phyloP scores from a whole-genome alignment of 2,113 vertebrate genomes.

The Emydocephalus ijimae region DNA sequence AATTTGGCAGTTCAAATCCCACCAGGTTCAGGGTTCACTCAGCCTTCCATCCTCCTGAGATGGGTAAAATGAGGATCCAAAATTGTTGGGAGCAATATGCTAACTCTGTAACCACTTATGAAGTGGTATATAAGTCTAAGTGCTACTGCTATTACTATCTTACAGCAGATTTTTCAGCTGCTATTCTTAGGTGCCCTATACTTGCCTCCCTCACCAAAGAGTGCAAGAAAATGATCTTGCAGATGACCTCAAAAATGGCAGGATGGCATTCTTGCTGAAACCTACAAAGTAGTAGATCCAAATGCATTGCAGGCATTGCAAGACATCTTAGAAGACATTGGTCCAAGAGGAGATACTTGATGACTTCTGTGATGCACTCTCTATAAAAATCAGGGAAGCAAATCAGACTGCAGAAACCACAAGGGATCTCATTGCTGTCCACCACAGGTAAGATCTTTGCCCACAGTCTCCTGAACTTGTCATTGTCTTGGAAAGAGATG shows the following conservation, averaged over 20 bases:
- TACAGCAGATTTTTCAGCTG: background rate
- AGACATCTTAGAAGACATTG: background rate
- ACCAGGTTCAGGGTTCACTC: too few relatives aligned
- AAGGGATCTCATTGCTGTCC: background rate
- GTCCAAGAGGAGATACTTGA: background rate
- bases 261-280: background rate
- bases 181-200: background rate
- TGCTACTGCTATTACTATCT: background rate
- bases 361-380: background rate
- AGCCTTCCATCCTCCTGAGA: too few relatives aligned
- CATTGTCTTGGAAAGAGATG: background rate
- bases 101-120: too few relatives aligned
- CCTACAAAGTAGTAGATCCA: background rate
- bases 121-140: too few relatives aligned
- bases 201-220: background rate
- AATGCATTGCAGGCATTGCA: background rate
- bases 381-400: background rate
- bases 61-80: too few relatives aligned
- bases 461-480: background rate
- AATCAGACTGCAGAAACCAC: background rate
- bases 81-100: too few relatives aligned
- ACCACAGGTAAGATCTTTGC: background rate
- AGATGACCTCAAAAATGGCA: background rate
- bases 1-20: too few relatives aligned
- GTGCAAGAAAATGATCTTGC: background rate